Conservation (phyloP, 2,888 invertebrate species). For the Hydriomena furcata region DNA sequence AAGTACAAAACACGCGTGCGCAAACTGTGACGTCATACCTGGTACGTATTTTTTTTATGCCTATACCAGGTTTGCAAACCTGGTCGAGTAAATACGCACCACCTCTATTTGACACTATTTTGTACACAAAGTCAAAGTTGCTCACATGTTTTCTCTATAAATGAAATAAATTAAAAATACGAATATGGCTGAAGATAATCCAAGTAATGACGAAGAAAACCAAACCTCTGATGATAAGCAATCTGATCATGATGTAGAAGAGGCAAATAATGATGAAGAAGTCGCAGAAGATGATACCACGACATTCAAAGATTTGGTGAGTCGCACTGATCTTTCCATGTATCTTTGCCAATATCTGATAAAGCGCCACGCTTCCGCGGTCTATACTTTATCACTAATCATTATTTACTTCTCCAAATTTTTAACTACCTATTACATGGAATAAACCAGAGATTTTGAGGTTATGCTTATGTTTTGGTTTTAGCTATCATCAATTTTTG, state of each 20-base stretch:
- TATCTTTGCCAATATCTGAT: neutral
- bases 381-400: neutral
- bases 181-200: conserved; percentile 62
- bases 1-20: no score
- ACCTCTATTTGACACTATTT: neutral
- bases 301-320: conserved; percentile 77
- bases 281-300: conserved; percentile 64
- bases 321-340: conserved; percentile 15
- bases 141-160: conserved; percentile 31
- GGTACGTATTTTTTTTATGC: no score
- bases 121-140: conserved; percentile 10
- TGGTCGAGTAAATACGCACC: no score
- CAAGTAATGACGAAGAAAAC: conserved; percentile 53
- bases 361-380: neutral
- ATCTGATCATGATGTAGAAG: conserved; percentile 36
- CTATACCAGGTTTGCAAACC: neutral
- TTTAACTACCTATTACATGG: neutral
- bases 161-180: conserved; percentile 1
- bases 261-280: conserved; percentile 42
- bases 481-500: neutral
- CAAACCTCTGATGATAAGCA: conserved; percentile 47
- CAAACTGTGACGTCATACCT: no score
- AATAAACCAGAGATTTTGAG: conserved; percentile 35
- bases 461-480: conserved; percentile 39
- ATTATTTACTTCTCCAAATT: neutral